phyloP scores from a whole-genome alignment of 2,888 invertebrate genomes.

The Keiferia lycopersicella region DNA sequence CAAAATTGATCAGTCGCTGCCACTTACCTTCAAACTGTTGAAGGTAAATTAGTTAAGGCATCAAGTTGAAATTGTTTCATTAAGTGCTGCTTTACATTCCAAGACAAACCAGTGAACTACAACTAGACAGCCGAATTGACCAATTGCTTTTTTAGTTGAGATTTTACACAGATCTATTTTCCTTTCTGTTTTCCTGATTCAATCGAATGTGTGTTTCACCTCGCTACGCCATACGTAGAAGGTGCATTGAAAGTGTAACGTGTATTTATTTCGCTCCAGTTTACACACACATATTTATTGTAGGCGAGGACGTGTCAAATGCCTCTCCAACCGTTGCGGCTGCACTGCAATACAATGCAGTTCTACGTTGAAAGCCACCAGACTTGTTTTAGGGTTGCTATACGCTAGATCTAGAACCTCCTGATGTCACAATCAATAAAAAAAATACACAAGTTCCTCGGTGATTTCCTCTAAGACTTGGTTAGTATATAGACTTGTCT shows the following conservation, averaged over 20 bases:
- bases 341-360: constrained; percentile 75
- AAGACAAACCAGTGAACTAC: neutral
- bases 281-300: constrained; percentile 64
- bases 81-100: neutral
- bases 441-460: too few species aligned
- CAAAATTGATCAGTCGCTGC: constrained; percentile 4
- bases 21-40: constrained; percentile 13
- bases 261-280: constrained; percentile 53
- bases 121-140: too few species aligned
- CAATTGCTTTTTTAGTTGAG: too few species aligned
- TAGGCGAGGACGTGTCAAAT: constrained; percentile 73
- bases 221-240: neutral
- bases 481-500: too few species aligned
- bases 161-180: neutral
- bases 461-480: too few species aligned
- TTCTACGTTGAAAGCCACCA: constrained; percentile 66
- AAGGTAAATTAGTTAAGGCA: neutral
- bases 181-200: neutral
- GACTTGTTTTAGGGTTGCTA: constrained; percentile 49
- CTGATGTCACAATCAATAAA: neutral
- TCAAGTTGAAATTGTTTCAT: neutral
- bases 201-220: neutral
- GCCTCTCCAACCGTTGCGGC: constrained; percentile 67
- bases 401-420: neutral
- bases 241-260: neutral